phyloP scores from a whole-genome alignment of 2,797 vertebrate genomes.

The Oreonectes daqikongensis region DNA sequence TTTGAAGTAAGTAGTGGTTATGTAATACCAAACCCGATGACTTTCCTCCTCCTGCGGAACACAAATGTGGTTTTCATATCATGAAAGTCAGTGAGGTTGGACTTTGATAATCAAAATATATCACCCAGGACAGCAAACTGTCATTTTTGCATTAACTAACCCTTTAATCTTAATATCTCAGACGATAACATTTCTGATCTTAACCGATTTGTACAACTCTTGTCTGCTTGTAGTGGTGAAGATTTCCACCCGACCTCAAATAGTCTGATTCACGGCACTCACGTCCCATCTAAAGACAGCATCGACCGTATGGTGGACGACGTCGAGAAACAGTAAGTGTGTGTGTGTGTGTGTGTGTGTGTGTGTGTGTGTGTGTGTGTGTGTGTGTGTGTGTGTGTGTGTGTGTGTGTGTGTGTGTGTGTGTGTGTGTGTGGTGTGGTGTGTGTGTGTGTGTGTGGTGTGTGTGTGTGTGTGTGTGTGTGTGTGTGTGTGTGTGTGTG shows the following conservation, averaged over 20 bases:
- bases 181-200: not conserved
- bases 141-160: not conserved
- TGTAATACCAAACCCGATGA: not conserved
- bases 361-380: no score
- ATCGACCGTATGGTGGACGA: constrained; percentile 94
- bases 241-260: constrained; percentile 92
- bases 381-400: no score
- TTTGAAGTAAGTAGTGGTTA: not conserved
- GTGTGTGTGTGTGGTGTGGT: no score
- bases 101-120: not conserved
- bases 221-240: constrained; percentile 80
- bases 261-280: constrained; percentile 91
- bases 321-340: constrained; percentile 94
- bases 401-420: no score
- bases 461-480: no score
- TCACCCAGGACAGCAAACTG: not conserved
- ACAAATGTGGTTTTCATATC: not conserved
- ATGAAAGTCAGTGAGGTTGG: no score
- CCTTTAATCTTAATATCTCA: not conserved
- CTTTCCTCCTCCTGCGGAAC: not conserved
- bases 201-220: not conserved
- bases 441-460: no score
- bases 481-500: no score
- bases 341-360: not conserved
- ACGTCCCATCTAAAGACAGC: constrained; percentile 87